Evolutionary conservation across 2,113 vertebrate genomes (phyloP).

Genomic region (Platanista minor): DNA sequence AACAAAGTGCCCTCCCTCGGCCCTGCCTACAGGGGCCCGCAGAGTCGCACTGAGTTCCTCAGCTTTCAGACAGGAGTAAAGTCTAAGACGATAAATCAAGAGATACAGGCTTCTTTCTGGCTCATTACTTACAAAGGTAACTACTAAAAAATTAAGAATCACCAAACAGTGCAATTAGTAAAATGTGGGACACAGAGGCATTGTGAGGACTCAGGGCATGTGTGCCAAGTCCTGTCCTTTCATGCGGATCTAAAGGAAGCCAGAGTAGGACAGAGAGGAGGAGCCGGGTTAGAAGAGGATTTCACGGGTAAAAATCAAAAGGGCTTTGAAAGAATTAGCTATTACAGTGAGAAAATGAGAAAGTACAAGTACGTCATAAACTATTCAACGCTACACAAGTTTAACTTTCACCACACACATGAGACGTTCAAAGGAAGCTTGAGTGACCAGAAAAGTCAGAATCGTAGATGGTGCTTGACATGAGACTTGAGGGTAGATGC

Average conservation of each 20-base stretch:
- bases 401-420: not conserved
- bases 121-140: not conserved
- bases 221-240: not conserved
- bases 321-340: not conserved
- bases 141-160: not conserved
- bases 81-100: not conserved
- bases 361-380: not conserved
- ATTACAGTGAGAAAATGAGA: too few species aligned
- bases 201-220: too few species aligned
- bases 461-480: too few species aligned
- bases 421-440: not conserved
- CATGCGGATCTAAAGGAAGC: not conserved
- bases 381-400: not conserved
- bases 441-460: not conserved
- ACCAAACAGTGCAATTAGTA: not conserved
- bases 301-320: not conserved
- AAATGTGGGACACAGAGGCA: not conserved
- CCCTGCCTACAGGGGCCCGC: not conserved
- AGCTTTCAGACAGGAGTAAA: not conserved
- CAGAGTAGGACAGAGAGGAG: too few species aligned
- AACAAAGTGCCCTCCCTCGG: not conserved
- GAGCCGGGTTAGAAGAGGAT: not conserved
- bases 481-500: not conserved
- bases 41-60: not conserved
- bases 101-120: not conserved